Evolutionary conservation across 2,113 vertebrate genomes (phyloP).

Genomic region (Chlamydotis undulata): DNA sequence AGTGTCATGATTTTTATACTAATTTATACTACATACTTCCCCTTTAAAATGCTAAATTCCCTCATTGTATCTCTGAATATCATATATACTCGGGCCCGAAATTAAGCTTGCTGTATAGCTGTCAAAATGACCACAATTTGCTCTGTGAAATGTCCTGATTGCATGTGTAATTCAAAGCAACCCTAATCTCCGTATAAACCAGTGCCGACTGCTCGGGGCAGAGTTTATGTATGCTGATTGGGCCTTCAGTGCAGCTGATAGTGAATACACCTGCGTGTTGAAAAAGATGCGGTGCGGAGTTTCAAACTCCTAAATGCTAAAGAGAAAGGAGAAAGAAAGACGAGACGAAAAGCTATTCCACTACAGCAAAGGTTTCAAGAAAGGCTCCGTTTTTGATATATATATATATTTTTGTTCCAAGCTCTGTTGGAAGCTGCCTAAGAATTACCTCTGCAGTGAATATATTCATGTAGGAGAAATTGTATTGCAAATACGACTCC

Average conservation of each 20-base stretch:
- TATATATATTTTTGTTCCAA: not conserved
- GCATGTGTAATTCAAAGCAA: slow-evolving; percentile 78
- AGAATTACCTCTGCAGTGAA: not conserved
- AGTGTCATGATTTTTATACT: slow-evolving; percentile 80
- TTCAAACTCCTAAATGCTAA: not conserved
- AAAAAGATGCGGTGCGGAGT: not conserved
- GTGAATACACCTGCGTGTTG: slow-evolving; percentile 35
- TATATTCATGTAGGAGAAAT: not conserved
- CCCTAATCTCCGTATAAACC: slow-evolving; percentile 58
- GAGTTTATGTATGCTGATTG: slow-evolving; percentile 78
- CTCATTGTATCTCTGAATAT: slow-evolving; percentile 82
- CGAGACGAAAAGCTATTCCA: not conserved
- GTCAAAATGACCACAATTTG: slow-evolving; percentile 85
- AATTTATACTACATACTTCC: slow-evolving; percentile 73
- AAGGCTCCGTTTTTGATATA: not conserved
- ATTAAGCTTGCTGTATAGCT: slow-evolving; percentile 73
- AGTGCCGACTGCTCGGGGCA: slow-evolving; percentile 46
- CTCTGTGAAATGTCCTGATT: slow-evolving; percentile 82
- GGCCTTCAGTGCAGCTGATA: slow-evolving; percentile 33
- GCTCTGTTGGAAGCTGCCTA: slow-evolving; percentile 9
- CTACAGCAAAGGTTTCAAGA: not conserved
- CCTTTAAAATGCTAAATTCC: slow-evolving; percentile 79
- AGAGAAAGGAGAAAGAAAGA: not conserved
- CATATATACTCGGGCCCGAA: slow-evolving; percentile 69
- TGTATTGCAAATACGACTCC: not conserved